Conservation (phyloP, 2,888 invertebrate species). For the Philhelius pedissequus region DNA sequence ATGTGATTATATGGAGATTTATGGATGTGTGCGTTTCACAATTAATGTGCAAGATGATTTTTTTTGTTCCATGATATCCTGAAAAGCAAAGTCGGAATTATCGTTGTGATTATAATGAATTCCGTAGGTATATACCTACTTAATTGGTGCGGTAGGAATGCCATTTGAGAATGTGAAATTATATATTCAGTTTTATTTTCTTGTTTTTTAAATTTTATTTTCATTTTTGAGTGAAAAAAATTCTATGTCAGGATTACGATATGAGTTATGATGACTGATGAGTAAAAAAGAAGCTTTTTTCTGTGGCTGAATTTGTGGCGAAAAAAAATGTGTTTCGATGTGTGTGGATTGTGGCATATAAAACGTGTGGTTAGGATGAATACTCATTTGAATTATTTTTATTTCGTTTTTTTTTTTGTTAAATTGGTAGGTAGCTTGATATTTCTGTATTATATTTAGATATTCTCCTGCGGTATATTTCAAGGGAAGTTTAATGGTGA, state of each 20-base stretch:
- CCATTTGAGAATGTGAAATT: conserved; percentile 17
- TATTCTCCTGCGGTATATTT: background rate
- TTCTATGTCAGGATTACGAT: conserved; percentile 13
- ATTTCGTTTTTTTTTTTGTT: background rate
- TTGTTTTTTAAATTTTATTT: background rate
- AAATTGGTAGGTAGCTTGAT: background rate
- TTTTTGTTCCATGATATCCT: background rate
- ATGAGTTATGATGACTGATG: conserved; percentile 28
- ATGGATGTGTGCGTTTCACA: too few relatives aligned
- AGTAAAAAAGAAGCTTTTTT: background rate
- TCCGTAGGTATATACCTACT: too few relatives aligned
- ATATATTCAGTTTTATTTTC: background rate
- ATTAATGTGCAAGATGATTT: background rate
- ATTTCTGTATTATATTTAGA: background rate
- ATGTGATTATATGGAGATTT: background rate
- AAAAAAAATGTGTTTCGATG: background rate
- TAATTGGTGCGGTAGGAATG: conserved; percentile 39
- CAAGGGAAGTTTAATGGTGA: background rate
- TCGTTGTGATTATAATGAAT: conserved; percentile 17
- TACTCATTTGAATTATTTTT: conserved; percentile 11
- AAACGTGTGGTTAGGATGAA: conserved; percentile 13
- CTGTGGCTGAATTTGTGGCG: background rate
- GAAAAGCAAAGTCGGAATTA: conserved; percentile 3
- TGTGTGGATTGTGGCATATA: background rate
- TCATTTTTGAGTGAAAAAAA: background rate